Evolutionary conservation across 2,888 invertebrate species (phyloP).

Genomic region (Zootermopsis nevadensis): DNA sequence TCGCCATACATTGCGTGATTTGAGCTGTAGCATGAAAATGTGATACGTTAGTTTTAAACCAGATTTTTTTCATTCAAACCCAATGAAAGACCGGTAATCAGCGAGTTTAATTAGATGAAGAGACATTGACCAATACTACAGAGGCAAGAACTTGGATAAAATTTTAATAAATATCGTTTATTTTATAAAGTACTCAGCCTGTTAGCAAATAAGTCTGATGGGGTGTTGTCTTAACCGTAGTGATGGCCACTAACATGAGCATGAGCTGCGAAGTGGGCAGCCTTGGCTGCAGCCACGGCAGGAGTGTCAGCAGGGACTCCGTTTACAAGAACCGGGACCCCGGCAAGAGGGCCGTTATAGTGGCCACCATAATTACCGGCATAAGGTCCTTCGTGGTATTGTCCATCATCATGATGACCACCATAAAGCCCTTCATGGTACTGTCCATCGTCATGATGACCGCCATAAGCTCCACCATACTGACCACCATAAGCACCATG

Average conservation of each 20-base stretch:
- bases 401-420: background rate
- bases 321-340: background rate
- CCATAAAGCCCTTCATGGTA: background rate
- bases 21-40: no score
- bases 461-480: background rate
- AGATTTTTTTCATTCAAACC: no score
- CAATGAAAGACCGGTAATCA: no score
- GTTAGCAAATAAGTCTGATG: no score
- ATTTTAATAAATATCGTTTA: no score
- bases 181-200: no score
- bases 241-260: background rate
- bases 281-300: conserved; percentile 49
- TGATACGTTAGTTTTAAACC: no score
- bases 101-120: no score
- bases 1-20: no score
- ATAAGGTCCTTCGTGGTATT: background rate
- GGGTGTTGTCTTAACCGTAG: background rate
- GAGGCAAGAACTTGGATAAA: no score
- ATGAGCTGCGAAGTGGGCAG: conserved; percentile 44
- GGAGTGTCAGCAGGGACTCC: conserved; percentile 44
- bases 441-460: background rate
- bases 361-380: background rate
- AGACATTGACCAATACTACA: no score
- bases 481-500: background rate
- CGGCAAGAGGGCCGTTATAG: conserved; percentile 50